Evolutionary conservation across 2,113 vertebrate genomes (phyloP).

Genomic region (Ginglymostoma cirratum): DNA sequence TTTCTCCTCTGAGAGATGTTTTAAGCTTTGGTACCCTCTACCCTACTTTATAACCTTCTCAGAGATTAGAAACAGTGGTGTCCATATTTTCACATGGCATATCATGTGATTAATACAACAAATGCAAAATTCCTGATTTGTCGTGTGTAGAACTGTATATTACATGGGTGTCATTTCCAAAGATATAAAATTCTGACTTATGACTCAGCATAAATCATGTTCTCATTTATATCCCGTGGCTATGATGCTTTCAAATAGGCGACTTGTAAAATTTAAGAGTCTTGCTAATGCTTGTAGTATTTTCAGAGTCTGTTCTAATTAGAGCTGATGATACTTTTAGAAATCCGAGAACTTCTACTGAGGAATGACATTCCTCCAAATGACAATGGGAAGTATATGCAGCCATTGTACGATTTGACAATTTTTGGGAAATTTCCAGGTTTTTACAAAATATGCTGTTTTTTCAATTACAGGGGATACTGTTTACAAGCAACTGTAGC

Average conservation of each 20-base stretch:
- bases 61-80: not conserved
- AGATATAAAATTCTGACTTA: not conserved
- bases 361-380: not conserved
- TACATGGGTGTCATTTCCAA: not conserved
- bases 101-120: not conserved
- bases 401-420: not conserved
- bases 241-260: not conserved
- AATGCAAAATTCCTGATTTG: not conserved
- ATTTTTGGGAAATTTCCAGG: not conserved
- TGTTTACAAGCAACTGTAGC: conserved; percentile 9
- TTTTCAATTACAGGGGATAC: not conserved
- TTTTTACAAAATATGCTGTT: conserved; percentile 2
- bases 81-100: not conserved
- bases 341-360: not conserved
- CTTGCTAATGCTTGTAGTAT: not conserved
- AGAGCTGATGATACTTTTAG: not conserved
- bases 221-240: not conserved
- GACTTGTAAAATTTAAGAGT: not conserved
- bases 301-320: not conserved
- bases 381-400: conserved; percentile 15
- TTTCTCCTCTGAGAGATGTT: too few species aligned
- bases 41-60: not conserved
- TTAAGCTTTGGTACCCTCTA: too few species aligned
- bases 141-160: not conserved
- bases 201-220: not conserved